A percentile compares a stretch with the other conserved stretches of the same genome.
phyloP scores from a whole-genome alignment of 2,888 invertebrate genomes.

The Dynastes tityus region DNA sequence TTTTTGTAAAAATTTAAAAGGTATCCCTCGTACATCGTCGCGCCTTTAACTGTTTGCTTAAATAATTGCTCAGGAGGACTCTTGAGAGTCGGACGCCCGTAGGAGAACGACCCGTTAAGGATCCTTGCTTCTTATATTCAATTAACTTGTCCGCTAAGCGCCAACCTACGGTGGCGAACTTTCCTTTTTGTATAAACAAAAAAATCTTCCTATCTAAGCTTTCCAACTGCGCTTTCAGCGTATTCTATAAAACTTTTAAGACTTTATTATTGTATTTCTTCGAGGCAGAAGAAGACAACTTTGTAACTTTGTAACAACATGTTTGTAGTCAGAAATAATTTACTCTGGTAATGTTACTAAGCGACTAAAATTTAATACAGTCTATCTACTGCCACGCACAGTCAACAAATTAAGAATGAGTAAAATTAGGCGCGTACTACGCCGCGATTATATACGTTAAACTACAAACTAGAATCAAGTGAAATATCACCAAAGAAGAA shows the following conservation, averaged over 20 bases:
- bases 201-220: neutral
- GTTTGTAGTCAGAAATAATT: too few species aligned
- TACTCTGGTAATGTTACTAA: neutral
- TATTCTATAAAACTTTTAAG: conserved; percentile 18
- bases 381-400: neutral
- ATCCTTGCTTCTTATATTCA: conserved; percentile 29
- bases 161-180: neutral
- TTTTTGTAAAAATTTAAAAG: too few species aligned
- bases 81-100: neutral
- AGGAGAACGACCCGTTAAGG: neutral
- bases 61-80: conserved; percentile 1
- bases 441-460: too few species aligned
- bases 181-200: conserved; percentile 2
- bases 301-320: neutral
- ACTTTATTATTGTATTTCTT: conserved; percentile 25
- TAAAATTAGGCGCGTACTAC: neutral
- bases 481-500: neutral
- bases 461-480: too few species aligned
- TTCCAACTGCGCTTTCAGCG: neutral
- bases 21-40: neutral
- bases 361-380: neutral
- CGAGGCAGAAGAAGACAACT: neutral
- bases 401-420: neutral
- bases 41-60: conserved; percentile 24
- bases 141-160: conserved; percentile 19